phyloP scores from a whole-genome alignment of 2,113 vertebrate genomes.

The Riparia riparia region DNA sequence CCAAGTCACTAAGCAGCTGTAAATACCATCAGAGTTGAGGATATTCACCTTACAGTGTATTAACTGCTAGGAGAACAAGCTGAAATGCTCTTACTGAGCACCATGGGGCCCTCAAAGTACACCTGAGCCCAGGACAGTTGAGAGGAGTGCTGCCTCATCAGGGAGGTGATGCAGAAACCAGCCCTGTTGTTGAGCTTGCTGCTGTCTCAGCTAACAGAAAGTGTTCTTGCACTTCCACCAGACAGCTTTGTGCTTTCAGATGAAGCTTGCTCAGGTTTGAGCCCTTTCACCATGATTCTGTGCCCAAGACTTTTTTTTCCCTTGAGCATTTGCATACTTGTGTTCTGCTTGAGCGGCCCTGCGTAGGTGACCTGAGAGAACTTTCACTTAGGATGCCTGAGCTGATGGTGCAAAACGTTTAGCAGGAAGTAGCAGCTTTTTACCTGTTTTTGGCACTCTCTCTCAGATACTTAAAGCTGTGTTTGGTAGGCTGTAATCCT shows the following conservation, averaged over 20 bases:
- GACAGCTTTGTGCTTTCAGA: neutral
- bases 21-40: neutral
- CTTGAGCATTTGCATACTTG: neutral
- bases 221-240: neutral
- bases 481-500: neutral
- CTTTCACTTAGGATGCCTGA: neutral
- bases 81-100: neutral
- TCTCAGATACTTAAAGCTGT: neutral
- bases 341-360: neutral
- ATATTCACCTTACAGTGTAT: neutral
- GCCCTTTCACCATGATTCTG: neutral
- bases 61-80: neutral
- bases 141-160: neutral
- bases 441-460: neutral
- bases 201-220: neutral
- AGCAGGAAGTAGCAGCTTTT: constrained; percentile 33
- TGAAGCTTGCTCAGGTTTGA: neutral
- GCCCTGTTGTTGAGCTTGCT: neutral
- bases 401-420: neutral
- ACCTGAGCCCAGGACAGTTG: neutral
- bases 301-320: neutral
- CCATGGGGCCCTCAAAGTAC: neutral
- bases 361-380: neutral
- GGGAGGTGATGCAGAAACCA: neutral
- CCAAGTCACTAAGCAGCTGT: neutral